Base-by-base conservation (phyloP, 2,113 vertebrate genomes). In the Peromyscus polionotus region DNA sequence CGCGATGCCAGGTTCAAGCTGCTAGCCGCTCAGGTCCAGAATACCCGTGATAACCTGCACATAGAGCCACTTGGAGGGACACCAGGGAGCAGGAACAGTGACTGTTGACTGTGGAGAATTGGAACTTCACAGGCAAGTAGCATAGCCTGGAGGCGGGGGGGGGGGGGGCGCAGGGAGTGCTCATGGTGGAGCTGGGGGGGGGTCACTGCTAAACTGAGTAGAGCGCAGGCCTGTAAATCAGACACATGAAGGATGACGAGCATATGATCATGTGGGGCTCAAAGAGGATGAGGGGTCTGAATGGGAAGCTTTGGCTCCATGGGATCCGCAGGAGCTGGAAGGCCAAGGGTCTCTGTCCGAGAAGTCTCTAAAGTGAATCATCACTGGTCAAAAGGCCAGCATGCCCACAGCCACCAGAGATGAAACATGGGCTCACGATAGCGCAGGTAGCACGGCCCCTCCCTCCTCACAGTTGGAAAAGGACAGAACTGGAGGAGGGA, bases 381-480 rank as follows among this genome's bases (percentile, higher is more conserved):
- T 63, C 26, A 4, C 2, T 73, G 63, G 39, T 63, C 61, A 36
- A 54, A 73, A 73, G 1, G 8, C 59, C 59, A 19, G 45, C 6
- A 10, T 65, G n/a, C 28, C 16, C 73, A 31, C 48, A 31, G 7
- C 33, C 68, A 6, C 79, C 10, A 22, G 12, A 33, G 72, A 26
- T 7, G 4, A 31, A 81, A 22, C 3, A 0, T 1, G 36, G 42
- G 13, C 1, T 22, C 54, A 39, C 68, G 36, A 3, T 3, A 13
- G 26, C n/a, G 19, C 59, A 31, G 17, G 59, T 7, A 5, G 54
- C n/a, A 11, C 28, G 8, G 13, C 39, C 19, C 31, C 36, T 4
- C 19, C 24, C 45, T n/a, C 26, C 1, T 5, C 9, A 22, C 6
- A 22, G 36, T 26, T 45, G 28, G 88, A 26, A 65, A 70, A 19